Conservation (phyloP, 2,888 invertebrate species). For the Pandemis cinnamomeana region DNA sequence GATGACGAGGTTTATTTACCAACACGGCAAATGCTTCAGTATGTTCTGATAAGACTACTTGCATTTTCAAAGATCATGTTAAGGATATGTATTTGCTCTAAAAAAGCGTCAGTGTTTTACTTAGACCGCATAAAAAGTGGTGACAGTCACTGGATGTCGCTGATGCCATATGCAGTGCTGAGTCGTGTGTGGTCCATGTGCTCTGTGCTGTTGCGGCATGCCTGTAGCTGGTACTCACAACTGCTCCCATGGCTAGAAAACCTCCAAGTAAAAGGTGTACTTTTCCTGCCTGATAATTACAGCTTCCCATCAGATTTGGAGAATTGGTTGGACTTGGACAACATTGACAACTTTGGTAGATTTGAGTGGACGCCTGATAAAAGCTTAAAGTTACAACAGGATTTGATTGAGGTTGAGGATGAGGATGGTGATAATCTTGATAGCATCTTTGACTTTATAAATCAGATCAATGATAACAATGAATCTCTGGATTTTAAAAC, state of each 20-base stretch:
- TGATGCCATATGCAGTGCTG: constrained; percentile 82
- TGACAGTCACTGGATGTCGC: constrained; percentile 83
- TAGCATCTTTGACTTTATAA: constrained; percentile 68
- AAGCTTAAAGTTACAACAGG: constrained; percentile 51
- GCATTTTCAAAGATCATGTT: constrained; percentile 83
- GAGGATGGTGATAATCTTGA: constrained; percentile 62
- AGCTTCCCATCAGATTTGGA: constrained; percentile 75
- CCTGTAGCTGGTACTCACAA: constrained; percentile 80
- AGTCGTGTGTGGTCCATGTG: constrained; percentile 83
- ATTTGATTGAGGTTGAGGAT: constrained; percentile 55
- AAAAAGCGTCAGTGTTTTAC: constrained; percentile 78
- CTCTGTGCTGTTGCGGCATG: constrained; percentile 73
- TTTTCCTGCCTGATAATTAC: constrained; percentile 77
- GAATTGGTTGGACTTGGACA: constrained; percentile 77
- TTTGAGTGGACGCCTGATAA: constrained; percentile 69
- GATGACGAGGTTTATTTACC: constrained; percentile 73
- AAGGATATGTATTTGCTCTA: constrained; percentile 76
- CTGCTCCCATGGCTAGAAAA: constrained; percentile 67
- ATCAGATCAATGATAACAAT: constrained; percentile 58
- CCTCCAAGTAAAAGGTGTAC: constrained; percentile 73
- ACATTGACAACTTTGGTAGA: constrained; percentile 72
- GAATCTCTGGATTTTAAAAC: constrained; percentile 42
- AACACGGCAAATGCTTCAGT: constrained; percentile 85
- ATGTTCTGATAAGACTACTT: constrained; percentile 80
- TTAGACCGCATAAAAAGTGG: constrained; percentile 80